These are phyloP conservation scores for Apistogramma diplotaenia DNA, from an alignment of 2,113 vertebrate species.

Conservation along the genomic window DNA sequence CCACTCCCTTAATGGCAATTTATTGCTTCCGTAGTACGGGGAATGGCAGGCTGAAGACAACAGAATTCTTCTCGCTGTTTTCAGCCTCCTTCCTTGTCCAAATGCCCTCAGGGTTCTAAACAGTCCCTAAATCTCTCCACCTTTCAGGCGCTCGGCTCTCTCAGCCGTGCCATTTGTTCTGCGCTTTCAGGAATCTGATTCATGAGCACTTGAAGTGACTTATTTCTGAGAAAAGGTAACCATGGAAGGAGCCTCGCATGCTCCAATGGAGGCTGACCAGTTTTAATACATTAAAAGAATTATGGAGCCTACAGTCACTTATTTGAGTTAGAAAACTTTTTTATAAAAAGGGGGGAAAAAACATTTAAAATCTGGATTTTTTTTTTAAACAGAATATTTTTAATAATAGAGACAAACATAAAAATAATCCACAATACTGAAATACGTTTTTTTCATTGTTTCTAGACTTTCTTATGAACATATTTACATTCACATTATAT, in stretches of 20 bases:
- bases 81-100: slow-evolving; percentile 37
- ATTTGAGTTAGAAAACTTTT: background rate
- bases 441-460: slow-evolving; percentile 27
- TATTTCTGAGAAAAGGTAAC: slow-evolving; percentile 56
- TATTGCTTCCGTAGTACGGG: slow-evolving; percentile 77
- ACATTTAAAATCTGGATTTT: background rate
- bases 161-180: slow-evolving; percentile 40
- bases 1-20: slow-evolving; percentile 72
- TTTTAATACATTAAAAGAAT: background rate
- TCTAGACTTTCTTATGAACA: slow-evolving; percentile 73
- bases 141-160: slow-evolving; percentile 22
- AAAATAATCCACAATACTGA: slow-evolving; percentile 63
- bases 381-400: slow-evolving; percentile 50
- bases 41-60: slow-evolving; percentile 60
- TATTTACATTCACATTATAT: slow-evolving; percentile 67
- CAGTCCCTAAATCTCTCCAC: slow-evolving; percentile 59
- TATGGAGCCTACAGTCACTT: background rate
- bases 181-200: slow-evolving; percentile 49
- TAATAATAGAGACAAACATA: slow-evolving; percentile 64
- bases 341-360: background rate
- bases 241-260: slow-evolving; percentile 13
- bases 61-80: slow-evolving; percentile 63
- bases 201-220: slow-evolving; percentile 56
- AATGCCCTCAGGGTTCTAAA: slow-evolving; percentile 18
- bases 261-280: background rate